Conservation (phyloP, 2,113 vertebrate genomes). For the Laticauda laticaudata region DNA sequence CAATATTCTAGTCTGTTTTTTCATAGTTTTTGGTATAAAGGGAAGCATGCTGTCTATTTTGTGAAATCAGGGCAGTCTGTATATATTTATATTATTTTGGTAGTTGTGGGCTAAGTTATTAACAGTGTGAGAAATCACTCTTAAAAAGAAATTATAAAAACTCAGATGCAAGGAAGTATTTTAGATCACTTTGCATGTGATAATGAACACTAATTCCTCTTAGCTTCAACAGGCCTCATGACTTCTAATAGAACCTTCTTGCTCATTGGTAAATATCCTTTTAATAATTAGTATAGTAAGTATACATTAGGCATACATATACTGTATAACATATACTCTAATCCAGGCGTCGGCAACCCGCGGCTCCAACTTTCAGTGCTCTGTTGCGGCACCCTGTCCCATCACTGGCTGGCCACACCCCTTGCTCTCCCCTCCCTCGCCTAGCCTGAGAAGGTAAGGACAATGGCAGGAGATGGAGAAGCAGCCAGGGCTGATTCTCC, state of each 20-base stretch:
- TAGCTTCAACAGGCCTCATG: background rate
- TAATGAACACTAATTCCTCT: background rate
- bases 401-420: no score
- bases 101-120: background rate
- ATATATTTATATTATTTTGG: background rate
- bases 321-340: background rate
- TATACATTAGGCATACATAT: background rate
- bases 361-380: no score
- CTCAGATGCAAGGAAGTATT: background rate
- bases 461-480: no score
- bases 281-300: background rate
- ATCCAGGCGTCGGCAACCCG: background rate
- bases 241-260: background rate
- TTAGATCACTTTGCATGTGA: background rate
- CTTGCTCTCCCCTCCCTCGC: no score
- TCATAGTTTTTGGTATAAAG: background rate
- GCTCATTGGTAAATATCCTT: background rate
- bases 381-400: no score
- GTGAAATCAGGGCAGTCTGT: background rate
- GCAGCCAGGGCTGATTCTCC: no score
- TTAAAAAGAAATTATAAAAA: background rate
- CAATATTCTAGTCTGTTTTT: background rate
- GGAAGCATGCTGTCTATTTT: background rate
- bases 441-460: no score
- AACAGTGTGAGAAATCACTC: background rate